Percentiles rank a stretch among this genome's conserved stretches.
Evolutionary conservation across 2,888 invertebrate genomes (phyloP).

Genomic region (Machimus rusticus): DNA sequence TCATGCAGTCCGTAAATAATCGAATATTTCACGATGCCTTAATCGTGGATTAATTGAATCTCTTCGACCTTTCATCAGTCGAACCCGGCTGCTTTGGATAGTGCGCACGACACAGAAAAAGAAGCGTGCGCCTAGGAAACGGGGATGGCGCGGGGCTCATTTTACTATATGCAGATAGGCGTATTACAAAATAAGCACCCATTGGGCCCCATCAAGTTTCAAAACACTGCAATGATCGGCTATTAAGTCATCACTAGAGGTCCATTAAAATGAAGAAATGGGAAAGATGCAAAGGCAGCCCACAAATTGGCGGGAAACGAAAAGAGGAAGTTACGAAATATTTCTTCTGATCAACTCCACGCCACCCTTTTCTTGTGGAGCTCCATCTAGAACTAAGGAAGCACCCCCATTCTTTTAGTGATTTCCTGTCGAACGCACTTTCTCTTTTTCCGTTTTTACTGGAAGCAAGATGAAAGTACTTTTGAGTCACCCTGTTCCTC

Average conservation of each 20-base stretch:
- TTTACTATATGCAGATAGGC: neutral
- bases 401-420: neutral
- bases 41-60: neutral
- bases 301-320: neutral
- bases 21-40: neutral
- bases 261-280: neutral
- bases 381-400: neutral
- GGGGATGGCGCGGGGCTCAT: neutral
- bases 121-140: neutral
- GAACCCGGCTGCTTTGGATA: neutral
- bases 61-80: neutral
- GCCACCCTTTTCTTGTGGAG: neutral
- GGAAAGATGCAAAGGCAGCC: neutral
- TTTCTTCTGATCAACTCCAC: neutral
- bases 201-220: neutral
- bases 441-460: neutral
- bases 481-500: too few relatives aligned
- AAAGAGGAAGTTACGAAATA: neutral
- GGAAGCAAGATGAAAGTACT: neutral
- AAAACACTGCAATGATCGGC: neutral
- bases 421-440: neutral
- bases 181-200: neutral
- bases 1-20: neutral
- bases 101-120: neutral
- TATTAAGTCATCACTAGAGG: neutral